A percentile compares a stretch with the other conserved stretches of the same genome.
Conservation (phyloP, 2,888 invertebrate genomes). For the Bellardia pandia region DNA sequence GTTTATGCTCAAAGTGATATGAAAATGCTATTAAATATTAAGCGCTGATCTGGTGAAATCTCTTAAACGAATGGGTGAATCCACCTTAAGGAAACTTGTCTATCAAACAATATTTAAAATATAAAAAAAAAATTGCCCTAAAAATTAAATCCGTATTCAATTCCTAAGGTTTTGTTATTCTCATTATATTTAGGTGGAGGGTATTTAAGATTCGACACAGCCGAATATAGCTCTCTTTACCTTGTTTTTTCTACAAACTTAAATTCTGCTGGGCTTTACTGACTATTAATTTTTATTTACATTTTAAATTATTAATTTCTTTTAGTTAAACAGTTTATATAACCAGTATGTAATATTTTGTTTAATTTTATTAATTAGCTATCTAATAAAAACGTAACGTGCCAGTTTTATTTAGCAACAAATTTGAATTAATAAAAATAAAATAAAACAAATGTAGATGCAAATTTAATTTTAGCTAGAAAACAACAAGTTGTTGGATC, state of each 20-base stretch:
- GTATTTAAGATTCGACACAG: no score
- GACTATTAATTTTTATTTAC: neutral
- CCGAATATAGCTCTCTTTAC: no score
- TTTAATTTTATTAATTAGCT: neutral
- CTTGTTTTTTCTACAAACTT: neutral
- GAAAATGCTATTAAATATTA: no score
- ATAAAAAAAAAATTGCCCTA: no score
- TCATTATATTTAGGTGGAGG: no score
- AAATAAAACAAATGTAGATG: constrained; percentile 42
- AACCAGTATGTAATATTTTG: neutral
- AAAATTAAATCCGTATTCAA: no score
- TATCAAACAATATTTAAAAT: no score
- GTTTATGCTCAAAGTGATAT: no score
- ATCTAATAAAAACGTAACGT: neutral
- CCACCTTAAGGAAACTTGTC: no score
- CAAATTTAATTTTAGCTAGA: constrained; percentile 33
- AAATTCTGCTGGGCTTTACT: constrained; percentile 50
- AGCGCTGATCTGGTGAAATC: no score
- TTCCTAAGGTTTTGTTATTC: no score
- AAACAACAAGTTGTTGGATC: constrained; percentile 37
- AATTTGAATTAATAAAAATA: constrained; percentile 20
- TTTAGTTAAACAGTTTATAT: neutral
- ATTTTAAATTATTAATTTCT: neutral
- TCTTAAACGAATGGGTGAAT: no score
- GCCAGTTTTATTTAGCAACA: constrained; percentile 51